A percentile compares a stretch with the other conserved stretches of the same genome.
phyloP scores from a whole-genome alignment of 2,797 vertebrate species.

The Amblyopsis hoosieri region DNA sequence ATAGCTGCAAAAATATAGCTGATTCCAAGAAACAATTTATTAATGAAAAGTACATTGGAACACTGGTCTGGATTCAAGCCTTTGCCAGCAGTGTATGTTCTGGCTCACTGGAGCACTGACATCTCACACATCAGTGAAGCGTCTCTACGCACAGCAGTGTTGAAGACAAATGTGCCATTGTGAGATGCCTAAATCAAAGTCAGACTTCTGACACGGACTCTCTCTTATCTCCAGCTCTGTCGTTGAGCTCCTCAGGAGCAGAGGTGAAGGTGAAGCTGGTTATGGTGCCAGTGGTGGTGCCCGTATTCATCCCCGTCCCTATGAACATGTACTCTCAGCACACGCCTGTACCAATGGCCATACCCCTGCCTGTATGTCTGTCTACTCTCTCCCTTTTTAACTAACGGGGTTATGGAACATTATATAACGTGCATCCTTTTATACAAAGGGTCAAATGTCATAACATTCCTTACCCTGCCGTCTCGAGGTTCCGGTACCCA shows the following conservation, averaged over 20 bases:
- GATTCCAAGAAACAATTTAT: too few species aligned
- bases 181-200: too few species aligned
- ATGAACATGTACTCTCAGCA: conserved; percentile 94
- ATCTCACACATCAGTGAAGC: too few species aligned
- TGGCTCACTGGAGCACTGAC: too few species aligned
- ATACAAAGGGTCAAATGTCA: background rate
- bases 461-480: background rate
- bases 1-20: too few species aligned
- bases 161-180: background rate
- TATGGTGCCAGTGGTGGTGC: conserved; percentile 85
- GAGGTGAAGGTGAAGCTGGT: conserved; percentile 79
- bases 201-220: background rate
- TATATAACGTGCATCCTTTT: background rate
- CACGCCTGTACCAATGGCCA: conserved; percentile 85
- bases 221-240: conserved; percentile 13
- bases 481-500: conserved; percentile 87
- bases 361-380: conserved; percentile 86
- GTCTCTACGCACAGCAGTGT: too few species aligned
- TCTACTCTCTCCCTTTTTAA: background rate
- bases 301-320: conserved; percentile 93
- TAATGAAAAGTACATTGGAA: too few species aligned
- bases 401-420: too few species aligned
- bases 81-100: too few species aligned
- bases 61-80: too few species aligned
- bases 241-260: conserved; percentile 38